Conservation (phyloP, 1,140 invertebrate genomes). For the Pseudoatta argentina region DNA sequence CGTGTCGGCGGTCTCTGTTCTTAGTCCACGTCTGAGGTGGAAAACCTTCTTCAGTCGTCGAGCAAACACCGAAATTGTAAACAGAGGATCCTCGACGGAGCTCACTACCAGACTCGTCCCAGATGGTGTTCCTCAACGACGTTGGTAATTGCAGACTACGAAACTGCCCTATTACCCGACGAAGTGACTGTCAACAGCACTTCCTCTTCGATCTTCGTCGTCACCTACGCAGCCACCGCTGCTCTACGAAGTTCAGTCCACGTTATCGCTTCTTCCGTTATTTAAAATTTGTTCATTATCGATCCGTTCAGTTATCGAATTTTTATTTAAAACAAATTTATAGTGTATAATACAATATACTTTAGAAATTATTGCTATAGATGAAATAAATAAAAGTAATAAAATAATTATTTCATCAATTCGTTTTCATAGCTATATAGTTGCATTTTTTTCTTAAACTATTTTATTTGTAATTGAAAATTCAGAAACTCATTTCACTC, state of each 20-base stretch:
- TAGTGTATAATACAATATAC: neutral
- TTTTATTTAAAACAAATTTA: neutral
- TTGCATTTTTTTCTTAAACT: neutral
- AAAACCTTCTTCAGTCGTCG: conserved; percentile 45
- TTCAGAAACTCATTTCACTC: conserved; percentile 9
- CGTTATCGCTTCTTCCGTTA: neutral
- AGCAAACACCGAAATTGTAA: conserved; percentile 74
- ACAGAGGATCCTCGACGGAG: conserved; percentile 61
- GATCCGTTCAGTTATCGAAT: neutral
- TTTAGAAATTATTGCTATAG: neutral
- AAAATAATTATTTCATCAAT: neutral
- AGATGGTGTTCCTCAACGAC: conserved; percentile 74
- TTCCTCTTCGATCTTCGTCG: conserved; percentile 59
- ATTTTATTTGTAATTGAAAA: neutral
- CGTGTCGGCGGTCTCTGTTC: conserved; percentile 17
- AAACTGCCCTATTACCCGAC: conserved; percentile 78
- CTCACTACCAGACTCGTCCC: conserved; percentile 44
- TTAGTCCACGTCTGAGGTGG: conserved; percentile 39
- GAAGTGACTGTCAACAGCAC: conserved; percentile 71
- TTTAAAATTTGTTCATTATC: neutral
- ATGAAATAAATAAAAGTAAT: neutral
- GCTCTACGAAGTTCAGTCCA: conserved; percentile 3
- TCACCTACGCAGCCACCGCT: neutral
- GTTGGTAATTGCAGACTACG: conserved; percentile 79
- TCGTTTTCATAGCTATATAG: neutral